These are phyloP conservation scores for Petrocephalus microphthalmus DNA, from an alignment of 2,113 vertebrate genomes.

Conservation along the genomic window DNA sequence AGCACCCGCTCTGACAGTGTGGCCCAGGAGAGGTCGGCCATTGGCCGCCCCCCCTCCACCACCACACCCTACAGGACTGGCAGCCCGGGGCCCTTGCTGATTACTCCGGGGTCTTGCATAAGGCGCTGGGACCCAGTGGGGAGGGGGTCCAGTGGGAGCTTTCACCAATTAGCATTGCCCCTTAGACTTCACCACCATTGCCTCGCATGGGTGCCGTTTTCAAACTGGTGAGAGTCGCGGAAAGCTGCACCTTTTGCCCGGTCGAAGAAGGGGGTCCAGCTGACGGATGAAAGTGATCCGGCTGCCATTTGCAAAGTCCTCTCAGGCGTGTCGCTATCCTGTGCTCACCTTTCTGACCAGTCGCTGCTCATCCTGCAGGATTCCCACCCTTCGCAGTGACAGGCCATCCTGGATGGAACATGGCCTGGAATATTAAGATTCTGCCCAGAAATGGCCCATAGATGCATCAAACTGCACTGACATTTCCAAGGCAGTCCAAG, in stretches of 20 bases:
- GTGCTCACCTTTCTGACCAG: not conserved
- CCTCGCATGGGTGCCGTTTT: not conserved
- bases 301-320: not conserved
- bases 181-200: not conserved
- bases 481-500: not conserved
- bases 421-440: not conserved
- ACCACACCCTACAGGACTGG: not conserved
- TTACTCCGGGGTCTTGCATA: not conserved
- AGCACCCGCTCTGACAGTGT: not conserved
- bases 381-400: not conserved
- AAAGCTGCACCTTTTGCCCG: not conserved
- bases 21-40: not conserved
- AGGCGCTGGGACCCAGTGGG: not conserved
- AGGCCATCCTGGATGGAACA: not conserved
- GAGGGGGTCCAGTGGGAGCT: not conserved
- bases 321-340: not conserved
- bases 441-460: not conserved
- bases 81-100: not conserved
- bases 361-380: not conserved
- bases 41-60: not conserved
- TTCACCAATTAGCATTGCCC: not conserved
- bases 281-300: not conserved
- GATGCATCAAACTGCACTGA: no score
- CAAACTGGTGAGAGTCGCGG: not conserved
- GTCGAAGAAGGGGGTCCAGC: not conserved